A percentile compares a stretch with the other conserved stretches of the same genome.
Evolutionary conservation across 64 coral and sea anemone genomes (phyloP).

Genomic region (Dendronephthya gigantea): DNA sequence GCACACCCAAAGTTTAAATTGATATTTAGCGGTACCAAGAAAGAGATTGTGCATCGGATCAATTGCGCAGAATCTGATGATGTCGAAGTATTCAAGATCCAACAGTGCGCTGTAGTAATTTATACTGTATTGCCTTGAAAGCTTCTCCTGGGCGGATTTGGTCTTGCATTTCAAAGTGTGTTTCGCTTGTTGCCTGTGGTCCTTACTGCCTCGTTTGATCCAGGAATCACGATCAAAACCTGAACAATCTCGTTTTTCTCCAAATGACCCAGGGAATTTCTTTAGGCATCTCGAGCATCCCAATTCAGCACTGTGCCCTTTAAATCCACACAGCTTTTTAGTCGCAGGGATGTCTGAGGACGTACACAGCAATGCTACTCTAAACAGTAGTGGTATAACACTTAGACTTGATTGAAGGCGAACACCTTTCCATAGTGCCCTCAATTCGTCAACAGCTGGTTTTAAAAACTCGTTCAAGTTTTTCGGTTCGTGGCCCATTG

Average conservation of each 20-base stretch:
- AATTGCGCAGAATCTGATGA: not conserved
- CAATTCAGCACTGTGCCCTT: slow-evolving; percentile 38
- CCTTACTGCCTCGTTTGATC: not conserved
- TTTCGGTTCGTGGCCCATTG: not conserved
- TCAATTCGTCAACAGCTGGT: not conserved
- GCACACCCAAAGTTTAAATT: slow-evolving; percentile 11
- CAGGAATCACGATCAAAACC: slow-evolving; percentile 15
- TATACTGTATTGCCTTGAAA: not conserved
- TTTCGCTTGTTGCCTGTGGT: not conserved
- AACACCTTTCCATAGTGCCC: not conserved
- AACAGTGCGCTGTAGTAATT: not conserved
- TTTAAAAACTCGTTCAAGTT: not conserved
- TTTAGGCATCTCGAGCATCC: slow-evolving; percentile 30
- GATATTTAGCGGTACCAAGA: not conserved
- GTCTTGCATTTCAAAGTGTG: not conserved
- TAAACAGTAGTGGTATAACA: not conserved
- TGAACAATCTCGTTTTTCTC: slow-evolving; percentile 16
- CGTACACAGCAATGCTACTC: slow-evolving; percentile 31
- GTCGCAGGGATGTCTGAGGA: slow-evolving; percentile 40
- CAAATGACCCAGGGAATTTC: slow-evolving; percentile 2
- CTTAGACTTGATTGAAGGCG: not conserved
- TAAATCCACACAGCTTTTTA: slow-evolving; percentile 42
- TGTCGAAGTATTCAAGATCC: slow-evolving; percentile 24
- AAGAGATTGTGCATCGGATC: slow-evolving; percentile 42
- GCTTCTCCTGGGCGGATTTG: not conserved